These are phyloP conservation scores for Drosophila aldrichi DNA, from an alignment of 2,888 invertebrate genomes.

Conservation along the genomic window DNA sequence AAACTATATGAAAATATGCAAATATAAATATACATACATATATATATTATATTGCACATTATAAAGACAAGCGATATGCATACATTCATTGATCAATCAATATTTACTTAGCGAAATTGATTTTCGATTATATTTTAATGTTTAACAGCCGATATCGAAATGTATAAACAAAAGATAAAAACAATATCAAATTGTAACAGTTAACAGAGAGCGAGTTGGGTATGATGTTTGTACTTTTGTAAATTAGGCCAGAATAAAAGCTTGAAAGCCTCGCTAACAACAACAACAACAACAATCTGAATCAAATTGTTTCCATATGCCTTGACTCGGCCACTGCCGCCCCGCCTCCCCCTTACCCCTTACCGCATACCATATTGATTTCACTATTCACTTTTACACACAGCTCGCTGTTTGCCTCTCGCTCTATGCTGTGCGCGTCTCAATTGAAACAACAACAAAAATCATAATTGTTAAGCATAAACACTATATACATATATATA, in stretches of 20 bases:
- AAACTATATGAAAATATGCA: conserved; percentile 6
- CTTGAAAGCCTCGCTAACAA: conserved; percentile 34
- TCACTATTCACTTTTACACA: background rate
- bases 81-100: conserved; percentile 16
- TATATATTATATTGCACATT: background rate
- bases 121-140: conserved; percentile 24
- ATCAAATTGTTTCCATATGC: conserved; percentile 27
- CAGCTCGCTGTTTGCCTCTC: conserved; percentile 53
- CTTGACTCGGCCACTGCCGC: conserved; percentile 5
- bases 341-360: background rate
- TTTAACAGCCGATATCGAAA: conserved; percentile 9
- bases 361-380: background rate
- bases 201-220: conserved; percentile 24
- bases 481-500: conserved; percentile 1
- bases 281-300: conserved; percentile 21
- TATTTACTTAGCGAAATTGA: conserved; percentile 13
- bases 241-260: conserved; percentile 24
- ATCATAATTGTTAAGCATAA: conserved; percentile 8
- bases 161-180: background rate
- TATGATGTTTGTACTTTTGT: conserved; percentile 44
- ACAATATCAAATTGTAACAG: conserved; percentile 15
- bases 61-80: conserved; percentile 8
- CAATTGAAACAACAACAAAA: conserved; percentile 11
- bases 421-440: conserved; percentile 65
- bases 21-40: background rate